Conservation (phyloP, 2,113 vertebrate species). For the Crotalus helleri region DNA sequence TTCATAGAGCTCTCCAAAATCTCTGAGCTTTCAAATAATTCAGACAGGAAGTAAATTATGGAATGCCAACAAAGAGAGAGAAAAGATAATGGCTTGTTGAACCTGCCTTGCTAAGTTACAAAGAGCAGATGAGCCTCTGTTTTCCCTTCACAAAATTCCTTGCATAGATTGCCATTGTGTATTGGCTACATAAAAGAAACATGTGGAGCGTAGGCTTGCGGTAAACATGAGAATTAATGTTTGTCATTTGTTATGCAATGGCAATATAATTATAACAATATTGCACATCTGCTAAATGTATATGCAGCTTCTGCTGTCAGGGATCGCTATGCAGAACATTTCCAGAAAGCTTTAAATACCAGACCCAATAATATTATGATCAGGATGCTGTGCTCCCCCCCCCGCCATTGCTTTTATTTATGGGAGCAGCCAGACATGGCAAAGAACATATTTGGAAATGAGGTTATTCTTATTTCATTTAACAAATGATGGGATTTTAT, state of each 20-base stretch:
- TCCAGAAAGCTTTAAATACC: not conserved
- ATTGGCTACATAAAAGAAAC: not conserved
- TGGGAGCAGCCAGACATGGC: not conserved
- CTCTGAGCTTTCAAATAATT: conserved; percentile 9
- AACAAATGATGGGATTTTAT: not conserved
- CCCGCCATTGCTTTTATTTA: not conserved
- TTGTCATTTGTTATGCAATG: not conserved
- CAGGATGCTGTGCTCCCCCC: accelerated
- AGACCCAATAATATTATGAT: not conserved
- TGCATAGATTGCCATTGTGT: accelerated
- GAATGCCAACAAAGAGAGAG: not conserved
- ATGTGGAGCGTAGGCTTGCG: conserved; percentile 6
- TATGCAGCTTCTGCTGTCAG: conserved; percentile 15
- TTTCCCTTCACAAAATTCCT: not conserved
- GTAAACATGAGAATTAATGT: conserved; percentile 11
- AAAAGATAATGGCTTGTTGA: not conserved
- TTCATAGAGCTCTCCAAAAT: conserved; percentile 28
- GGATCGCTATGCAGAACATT: not conserved
- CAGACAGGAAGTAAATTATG: not conserved
- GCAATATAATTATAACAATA: conserved; percentile 21
- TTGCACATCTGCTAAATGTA: conserved; percentile 25
- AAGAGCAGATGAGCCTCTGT: conserved; percentile 8
- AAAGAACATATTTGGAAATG: not conserved
- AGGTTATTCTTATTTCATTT: not conserved
- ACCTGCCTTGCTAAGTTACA: not conserved